A percentile compares a stretch with the other conserved stretches of the same genome.
phyloP scores from a whole-genome alignment of 1,140 invertebrate species.

The Drosophila repleta region DNA sequence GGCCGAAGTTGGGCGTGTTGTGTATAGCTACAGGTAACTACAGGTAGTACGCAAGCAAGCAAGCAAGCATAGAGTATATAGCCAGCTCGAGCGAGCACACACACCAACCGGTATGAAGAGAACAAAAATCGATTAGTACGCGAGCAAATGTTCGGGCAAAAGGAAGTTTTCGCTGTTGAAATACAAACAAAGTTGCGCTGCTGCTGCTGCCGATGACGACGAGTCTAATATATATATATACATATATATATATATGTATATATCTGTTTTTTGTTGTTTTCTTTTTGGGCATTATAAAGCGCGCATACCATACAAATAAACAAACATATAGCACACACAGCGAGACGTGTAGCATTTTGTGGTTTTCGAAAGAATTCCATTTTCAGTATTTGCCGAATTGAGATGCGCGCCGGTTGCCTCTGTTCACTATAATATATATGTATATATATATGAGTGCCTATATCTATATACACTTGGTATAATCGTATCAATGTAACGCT shows the following conservation, averaged over 20 bases:
- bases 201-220: constrained; percentile 38
- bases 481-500: neutral
- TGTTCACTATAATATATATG: constrained; percentile 3
- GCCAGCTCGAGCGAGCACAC: too few species aligned
- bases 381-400: constrained; percentile 83
- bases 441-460: neutral
- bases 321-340: constrained; percentile 29
- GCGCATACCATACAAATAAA: constrained; percentile 37
- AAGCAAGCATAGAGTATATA: constrained; percentile 1
- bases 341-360: constrained; percentile 65
- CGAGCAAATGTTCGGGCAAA: constrained; percentile 42
- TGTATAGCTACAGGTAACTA: constrained; percentile 31
- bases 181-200: constrained; percentile 39
- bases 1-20: neutral
- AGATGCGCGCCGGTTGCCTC: constrained; percentile 76
- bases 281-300: constrained; percentile 63
- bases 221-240: constrained; percentile 3
- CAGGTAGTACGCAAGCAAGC: neutral
- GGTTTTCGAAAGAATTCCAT: constrained; percentile 82
- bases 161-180: constrained; percentile 50
- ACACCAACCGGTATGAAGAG: constrained; percentile 22
- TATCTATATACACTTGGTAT: neutral
- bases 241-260: neutral
- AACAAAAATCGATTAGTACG: constrained; percentile 70
- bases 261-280: constrained; percentile 1